phyloP scores from a whole-genome alignment of 2,888 invertebrate species.

The Nemurella pictetii region DNA sequence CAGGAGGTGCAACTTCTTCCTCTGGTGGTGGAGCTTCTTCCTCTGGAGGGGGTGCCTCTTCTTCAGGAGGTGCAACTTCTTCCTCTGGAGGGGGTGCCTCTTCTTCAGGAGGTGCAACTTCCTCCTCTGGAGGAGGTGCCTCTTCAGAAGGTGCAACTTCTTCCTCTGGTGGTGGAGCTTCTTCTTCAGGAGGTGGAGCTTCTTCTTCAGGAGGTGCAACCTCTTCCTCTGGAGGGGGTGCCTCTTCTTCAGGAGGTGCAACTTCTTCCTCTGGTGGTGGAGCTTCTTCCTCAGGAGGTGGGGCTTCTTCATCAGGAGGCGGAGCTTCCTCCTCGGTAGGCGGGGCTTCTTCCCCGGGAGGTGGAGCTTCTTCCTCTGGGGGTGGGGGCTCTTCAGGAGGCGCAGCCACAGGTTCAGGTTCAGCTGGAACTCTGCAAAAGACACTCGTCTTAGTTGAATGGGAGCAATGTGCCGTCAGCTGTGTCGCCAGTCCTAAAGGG shows the following conservation, averaged over 20 bases:
- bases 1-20: not conserved
- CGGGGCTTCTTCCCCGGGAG: not conserved
- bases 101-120: not conserved
- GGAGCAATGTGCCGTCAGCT: no score
- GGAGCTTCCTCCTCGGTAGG: not conserved
- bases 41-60: not conserved
- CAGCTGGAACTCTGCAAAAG: no score
- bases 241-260: not conserved
- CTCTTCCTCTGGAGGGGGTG: not conserved
- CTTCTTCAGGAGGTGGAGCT: not conserved
- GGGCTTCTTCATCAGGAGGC: not conserved
- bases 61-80: not conserved
- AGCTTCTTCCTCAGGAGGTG: not conserved
- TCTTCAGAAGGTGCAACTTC: not conserved
- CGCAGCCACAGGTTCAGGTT: not conserved
- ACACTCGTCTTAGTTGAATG: no score
- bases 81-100: not conserved
- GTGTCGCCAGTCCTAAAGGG: no score
- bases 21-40: no score
- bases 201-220: not conserved
- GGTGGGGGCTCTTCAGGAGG: not conserved
- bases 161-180: not conserved
- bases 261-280: not conserved
- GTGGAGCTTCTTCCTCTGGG: not conserved
- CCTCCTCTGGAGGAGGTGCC: no score